Evolutionary conservation across 2,113 vertebrate genomes (phyloP).

Genomic region (Pavo muticus): DNA sequence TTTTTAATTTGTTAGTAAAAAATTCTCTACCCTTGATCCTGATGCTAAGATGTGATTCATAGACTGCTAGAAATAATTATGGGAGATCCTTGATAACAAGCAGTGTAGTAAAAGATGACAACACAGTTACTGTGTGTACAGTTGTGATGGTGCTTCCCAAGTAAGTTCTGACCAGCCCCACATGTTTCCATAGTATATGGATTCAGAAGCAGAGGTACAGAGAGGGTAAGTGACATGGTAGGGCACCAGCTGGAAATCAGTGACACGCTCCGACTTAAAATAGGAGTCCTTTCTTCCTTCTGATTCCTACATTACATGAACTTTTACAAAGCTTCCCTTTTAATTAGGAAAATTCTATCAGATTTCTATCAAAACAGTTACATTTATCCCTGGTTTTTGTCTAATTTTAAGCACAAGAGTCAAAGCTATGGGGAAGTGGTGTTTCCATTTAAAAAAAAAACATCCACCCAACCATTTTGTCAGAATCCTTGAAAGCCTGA

Average conservation of each 20-base stretch:
- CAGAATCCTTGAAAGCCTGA: background rate
- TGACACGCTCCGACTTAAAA: background rate
- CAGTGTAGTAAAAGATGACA: background rate
- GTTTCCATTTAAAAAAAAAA: background rate
- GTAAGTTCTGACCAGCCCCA: background rate
- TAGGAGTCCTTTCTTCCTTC: background rate
- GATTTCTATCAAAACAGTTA: background rate
- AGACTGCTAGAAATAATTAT: background rate
- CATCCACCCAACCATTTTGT: background rate
- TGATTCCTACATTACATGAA: background rate
- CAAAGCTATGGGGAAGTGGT: background rate
- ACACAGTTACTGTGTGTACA: background rate
- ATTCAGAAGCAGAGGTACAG: background rate
- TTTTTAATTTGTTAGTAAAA: background rate
- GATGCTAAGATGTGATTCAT: background rate
- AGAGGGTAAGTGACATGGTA: background rate
- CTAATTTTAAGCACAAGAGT: background rate
- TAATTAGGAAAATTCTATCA: background rate
- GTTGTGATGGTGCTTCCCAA: background rate
- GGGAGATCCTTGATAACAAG: background rate
- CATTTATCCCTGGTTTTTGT: background rate
- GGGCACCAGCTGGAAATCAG: background rate
- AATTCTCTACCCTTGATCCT: background rate
- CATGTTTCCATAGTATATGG: background rate
- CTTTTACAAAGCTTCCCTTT: background rate